Evolutionary conservation across 2,888 invertebrate species (phyloP).

Genomic region (Bugula neritina): DNA sequence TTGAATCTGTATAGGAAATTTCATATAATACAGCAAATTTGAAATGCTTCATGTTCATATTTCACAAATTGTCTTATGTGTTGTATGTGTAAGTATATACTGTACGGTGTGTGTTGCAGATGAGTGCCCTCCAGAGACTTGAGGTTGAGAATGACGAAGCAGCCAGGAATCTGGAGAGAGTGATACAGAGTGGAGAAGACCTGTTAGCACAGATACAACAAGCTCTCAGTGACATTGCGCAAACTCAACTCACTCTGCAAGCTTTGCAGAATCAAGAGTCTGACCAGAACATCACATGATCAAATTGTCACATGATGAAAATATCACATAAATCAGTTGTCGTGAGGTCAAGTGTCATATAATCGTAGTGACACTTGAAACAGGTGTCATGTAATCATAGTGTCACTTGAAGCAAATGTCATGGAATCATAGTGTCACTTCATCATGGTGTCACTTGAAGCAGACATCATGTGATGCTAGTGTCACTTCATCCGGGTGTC

Average conservation of each 20-base stretch:
- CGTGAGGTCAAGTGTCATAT: too few relatives aligned
- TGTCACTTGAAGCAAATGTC: background rate
- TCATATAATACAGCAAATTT: too few relatives aligned
- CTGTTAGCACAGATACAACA: slow-evolving; percentile 81
- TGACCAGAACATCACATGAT: background rate
- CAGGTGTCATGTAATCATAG: too few relatives aligned
- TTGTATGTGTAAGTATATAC: background rate
- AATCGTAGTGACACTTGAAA: too few relatives aligned
- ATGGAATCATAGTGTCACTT: background rate
- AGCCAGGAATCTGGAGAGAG: slow-evolving; percentile 73
- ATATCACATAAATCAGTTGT: too few relatives aligned
- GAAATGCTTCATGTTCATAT: too few relatives aligned
- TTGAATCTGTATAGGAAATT: too few relatives aligned
- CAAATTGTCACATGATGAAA: too few relatives aligned
- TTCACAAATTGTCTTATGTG: too few relatives aligned
- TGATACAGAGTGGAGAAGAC: slow-evolving; percentile 79
- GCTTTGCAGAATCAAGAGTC: slow-evolving; percentile 32
- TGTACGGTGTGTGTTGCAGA: slow-evolving; percentile 38
- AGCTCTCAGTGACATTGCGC: slow-evolving; percentile 76
- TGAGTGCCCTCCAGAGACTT: slow-evolving; percentile 56
- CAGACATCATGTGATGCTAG: too few relatives aligned
- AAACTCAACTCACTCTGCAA: slow-evolving; percentile 48
- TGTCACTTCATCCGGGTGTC: too few relatives aligned
- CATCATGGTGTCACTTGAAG: background rate
- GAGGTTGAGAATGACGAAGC: slow-evolving; percentile 90